Percentiles rank a stretch among this genome's conserved stretches.
Evolutionary conservation across 2,797 vertebrate genomes (phyloP).

Genomic region (Propithecus deckenii): DNA sequence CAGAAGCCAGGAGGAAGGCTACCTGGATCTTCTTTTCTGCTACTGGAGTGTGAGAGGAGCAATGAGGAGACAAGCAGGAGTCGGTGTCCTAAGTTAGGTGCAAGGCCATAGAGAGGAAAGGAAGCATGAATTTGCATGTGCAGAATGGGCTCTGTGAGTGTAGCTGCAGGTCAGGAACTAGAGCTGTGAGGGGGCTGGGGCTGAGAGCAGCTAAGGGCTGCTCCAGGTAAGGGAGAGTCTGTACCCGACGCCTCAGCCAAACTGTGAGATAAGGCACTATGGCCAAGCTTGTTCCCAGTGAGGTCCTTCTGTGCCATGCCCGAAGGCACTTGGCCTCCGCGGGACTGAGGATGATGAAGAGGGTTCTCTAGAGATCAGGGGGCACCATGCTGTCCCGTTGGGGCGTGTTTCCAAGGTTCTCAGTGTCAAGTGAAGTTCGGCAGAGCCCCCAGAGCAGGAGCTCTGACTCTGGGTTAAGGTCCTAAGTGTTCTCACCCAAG

Average conservation of each 20-base stretch:
- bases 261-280: background rate
- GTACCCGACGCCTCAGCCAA: no score
- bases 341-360: background rate
- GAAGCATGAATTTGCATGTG: background rate
- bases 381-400: background rate
- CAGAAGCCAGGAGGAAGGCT: background rate
- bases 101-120: background rate
- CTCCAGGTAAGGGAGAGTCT: background rate
- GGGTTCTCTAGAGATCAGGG: background rate
- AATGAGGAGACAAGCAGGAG: background rate
- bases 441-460: background rate
- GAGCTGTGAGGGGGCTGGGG: background rate
- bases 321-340: background rate
- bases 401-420: background rate
- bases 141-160: background rate
- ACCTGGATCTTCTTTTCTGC: background rate
- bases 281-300: background rate
- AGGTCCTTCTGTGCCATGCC: background rate
- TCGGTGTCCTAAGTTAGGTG: background rate
- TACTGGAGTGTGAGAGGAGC: background rate
- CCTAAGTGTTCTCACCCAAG: background rate
- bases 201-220: background rate
- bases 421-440: background rate
- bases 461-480: background rate
- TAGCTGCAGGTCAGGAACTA: background rate